These are phyloP conservation scores for Mythimna impura DNA, from an alignment of 2,888 invertebrate genomes.

Conservation along the genomic window DNA sequence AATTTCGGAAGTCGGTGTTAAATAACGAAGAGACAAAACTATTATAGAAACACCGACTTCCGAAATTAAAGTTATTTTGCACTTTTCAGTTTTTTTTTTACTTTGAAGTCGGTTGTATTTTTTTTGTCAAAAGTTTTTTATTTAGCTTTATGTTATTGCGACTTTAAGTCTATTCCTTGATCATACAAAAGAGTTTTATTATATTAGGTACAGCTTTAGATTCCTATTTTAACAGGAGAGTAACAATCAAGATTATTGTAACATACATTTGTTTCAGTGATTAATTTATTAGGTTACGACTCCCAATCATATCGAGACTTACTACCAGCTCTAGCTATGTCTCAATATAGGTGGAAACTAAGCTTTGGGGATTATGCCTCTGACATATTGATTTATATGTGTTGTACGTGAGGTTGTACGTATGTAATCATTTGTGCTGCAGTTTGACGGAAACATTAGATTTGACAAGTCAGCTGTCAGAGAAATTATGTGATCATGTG, in stretches of 20 bases:
- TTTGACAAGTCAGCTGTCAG: conserved; percentile 35
- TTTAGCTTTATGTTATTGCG: too few species aligned
- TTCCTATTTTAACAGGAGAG: neutral
- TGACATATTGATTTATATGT: neutral
- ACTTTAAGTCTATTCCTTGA: too few species aligned
- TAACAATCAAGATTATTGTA: neutral
- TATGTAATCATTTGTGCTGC: conserved; percentile 16
- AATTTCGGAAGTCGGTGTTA: too few species aligned
- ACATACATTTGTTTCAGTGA: neutral
- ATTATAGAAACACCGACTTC: too few species aligned
- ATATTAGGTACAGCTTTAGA: too few species aligned
- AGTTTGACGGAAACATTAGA: conserved; percentile 22
- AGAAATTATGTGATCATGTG: neutral
- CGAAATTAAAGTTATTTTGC: too few species aligned
- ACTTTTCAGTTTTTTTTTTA: too few species aligned
- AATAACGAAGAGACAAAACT: too few species aligned
- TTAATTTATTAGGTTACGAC: neutral
- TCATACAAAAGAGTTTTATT: too few species aligned
- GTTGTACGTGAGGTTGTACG: too few species aligned
- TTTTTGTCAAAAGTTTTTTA: too few species aligned
- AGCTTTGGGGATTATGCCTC: conserved; percentile 31
- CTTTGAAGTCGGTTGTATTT: too few species aligned
- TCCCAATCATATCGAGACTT: neutral
- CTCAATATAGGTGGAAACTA: neutral
- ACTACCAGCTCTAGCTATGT: neutral